A percentile compares a stretch with the other conserved stretches of the same genome.
Conservation (phyloP, 2,797 vertebrate genomes). For the Gadopsis bispinosus region DNA sequence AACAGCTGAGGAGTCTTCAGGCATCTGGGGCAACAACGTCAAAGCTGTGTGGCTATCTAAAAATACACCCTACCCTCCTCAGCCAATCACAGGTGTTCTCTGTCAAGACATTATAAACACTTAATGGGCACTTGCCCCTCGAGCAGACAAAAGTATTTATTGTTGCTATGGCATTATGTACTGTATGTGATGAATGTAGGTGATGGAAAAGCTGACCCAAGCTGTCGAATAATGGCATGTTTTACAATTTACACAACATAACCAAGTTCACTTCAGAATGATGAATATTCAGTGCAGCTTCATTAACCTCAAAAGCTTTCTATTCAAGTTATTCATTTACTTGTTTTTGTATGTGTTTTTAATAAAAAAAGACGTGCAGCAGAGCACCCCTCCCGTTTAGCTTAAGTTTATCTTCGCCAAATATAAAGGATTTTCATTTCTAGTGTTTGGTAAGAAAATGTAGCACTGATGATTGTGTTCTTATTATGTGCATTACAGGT, state of each 20-base stretch:
- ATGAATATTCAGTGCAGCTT: background rate
- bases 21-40: background rate
- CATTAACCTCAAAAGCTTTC: background rate
- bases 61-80: constrained; percentile 5
- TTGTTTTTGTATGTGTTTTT: background rate
- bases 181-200: background rate
- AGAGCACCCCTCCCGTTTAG: background rate
- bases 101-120: background rate
- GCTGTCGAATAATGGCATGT: background rate
- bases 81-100: constrained; percentile 1
- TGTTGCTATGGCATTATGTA: background rate
- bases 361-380: background rate
- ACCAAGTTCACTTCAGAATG: background rate
- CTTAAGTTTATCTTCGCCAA: background rate
- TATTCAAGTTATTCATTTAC: background rate
- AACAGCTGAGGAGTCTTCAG: constrained; percentile 5
- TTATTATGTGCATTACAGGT: background rate
- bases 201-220: background rate
- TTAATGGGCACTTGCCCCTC: background rate
- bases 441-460: background rate
- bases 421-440: background rate
- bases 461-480: background rate
- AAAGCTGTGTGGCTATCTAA: constrained; percentile 12
- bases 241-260: background rate
- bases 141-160: background rate